Evolutionary conservation across 1,140 invertebrate species (phyloP).

Genomic region (Asbolus verrucosus): DNA sequence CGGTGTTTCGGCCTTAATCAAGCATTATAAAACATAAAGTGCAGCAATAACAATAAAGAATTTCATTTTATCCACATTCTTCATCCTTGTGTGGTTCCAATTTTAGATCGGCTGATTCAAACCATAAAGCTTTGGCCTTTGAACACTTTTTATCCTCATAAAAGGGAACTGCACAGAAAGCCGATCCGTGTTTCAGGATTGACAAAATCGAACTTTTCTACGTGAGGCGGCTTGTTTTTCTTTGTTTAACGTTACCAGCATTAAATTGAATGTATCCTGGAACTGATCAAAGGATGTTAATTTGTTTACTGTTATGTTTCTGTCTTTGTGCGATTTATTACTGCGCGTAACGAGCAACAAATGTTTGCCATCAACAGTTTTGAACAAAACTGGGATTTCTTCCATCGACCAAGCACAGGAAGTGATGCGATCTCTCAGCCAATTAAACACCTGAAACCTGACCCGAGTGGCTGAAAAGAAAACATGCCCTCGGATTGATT

Average conservation of each 20-base stretch:
- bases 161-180: constrained; percentile 42
- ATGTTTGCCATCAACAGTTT: too few species aligned
- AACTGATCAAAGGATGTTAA: constrained; percentile 21
- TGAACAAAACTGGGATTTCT: too few species aligned
- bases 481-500: too few species aligned
- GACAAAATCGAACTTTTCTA: constrained; percentile 42
- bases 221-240: neutral
- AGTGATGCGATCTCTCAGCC: too few species aligned
- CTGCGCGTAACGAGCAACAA: neutral
- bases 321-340: neutral
- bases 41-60: constrained; percentile 44
- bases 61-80: constrained; percentile 51
- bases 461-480: too few species aligned
- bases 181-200: constrained; percentile 39
- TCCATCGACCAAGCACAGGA: too few species aligned
- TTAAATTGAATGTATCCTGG: too few species aligned
- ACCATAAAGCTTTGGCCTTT: constrained; percentile 42
- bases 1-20: constrained; percentile 3
- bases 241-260: constrained; percentile 16
- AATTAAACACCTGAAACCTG: too few species aligned
- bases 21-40: constrained; percentile 19
- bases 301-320: neutral
- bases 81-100: constrained; percentile 48
- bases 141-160: constrained; percentile 43
- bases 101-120: constrained; percentile 43